Conservation (phyloP, 35 echinoderm and acorn worm species). For the Patiria miniata region DNA sequence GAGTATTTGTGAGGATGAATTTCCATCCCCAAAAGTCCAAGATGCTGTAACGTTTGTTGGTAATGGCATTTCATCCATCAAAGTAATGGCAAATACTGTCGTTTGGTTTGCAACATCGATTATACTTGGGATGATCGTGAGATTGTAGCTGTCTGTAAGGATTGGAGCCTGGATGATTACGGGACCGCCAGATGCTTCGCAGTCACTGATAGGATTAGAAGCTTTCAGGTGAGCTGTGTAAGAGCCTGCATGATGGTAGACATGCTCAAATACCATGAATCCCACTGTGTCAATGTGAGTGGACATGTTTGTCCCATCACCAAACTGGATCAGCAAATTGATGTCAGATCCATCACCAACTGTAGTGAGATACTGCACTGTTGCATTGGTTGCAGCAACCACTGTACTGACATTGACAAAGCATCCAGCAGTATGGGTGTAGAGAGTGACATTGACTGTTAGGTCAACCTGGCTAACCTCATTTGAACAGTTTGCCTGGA, state of each 20-base stretch:
- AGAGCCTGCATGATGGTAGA: neutral
- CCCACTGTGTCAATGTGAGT: too few species aligned
- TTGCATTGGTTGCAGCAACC: neutral
- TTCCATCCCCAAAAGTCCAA: neutral
- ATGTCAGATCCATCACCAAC: neutral
- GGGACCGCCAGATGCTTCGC: neutral
- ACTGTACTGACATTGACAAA: neutral
- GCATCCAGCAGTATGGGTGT: conserved; percentile 2
- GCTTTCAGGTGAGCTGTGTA: neutral
- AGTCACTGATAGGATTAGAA: conserved; percentile 1
- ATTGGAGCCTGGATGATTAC: neutral
- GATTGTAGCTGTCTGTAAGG: neutral
- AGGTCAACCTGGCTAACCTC: conserved; percentile 21
- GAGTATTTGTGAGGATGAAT: neutral
- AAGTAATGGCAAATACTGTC: neutral
- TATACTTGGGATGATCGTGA: neutral
- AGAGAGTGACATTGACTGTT: neutral
- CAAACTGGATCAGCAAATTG: neutral
- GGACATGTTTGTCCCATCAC: neutral
- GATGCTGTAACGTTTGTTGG: conserved; percentile 27
- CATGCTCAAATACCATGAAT: neutral
- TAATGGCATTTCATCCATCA: neutral
- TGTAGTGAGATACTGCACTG: neutral
- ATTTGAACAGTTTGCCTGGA: conserved; percentile 10
- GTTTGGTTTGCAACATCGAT: neutral